Conservation (phyloP, 2,113 vertebrate species). For the Noctilio leporinus region DNA sequence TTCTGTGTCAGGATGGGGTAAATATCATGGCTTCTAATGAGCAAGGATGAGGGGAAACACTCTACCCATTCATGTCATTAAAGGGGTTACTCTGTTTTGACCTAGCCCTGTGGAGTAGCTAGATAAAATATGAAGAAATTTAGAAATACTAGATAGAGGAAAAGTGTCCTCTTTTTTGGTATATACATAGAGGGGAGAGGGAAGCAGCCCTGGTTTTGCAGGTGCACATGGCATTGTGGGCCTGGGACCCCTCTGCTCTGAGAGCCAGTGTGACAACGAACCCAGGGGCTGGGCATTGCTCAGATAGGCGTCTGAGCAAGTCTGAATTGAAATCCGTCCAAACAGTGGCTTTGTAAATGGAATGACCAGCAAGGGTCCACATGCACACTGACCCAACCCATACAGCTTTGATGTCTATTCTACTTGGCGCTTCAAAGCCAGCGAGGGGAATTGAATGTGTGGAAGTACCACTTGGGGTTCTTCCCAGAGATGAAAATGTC, state of each 20-base stretch:
- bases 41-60: not conserved
- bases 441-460: not conserved
- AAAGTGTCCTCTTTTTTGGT: not conserved
- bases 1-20: not conserved
- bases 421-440: not conserved
- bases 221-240: accelerated
- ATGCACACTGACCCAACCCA: accelerated
- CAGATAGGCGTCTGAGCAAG: not conserved
- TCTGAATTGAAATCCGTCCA: not conserved
- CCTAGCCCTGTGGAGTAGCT: not conserved
- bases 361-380: not conserved
- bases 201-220: accelerated
- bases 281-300: accelerated
- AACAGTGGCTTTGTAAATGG: not conserved
- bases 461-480: not conserved
- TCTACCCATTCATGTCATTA: not conserved
- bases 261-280: not conserved
- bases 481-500: not conserved
- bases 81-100: not conserved
- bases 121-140: not conserved
- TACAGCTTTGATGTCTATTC: accelerated
- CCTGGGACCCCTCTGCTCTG: accelerated
- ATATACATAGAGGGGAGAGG: no score
- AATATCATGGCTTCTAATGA: not conserved
- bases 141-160: not conserved